These are phyloP conservation scores for Polypterus bichir DNA, from an alignment of 2,113 vertebrate genomes.

Conservation along the genomic window DNA sequence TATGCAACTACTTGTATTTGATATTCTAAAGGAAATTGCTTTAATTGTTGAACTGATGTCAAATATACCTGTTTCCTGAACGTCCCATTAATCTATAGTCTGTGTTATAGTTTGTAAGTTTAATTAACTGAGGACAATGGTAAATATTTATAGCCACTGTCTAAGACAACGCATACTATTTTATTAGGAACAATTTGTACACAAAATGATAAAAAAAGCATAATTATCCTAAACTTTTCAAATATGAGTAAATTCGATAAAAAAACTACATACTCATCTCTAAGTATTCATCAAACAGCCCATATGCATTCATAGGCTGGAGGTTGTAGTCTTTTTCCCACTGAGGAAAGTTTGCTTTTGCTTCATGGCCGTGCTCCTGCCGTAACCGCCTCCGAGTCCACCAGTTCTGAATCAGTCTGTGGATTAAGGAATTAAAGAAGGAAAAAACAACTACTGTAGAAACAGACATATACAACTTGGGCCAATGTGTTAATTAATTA, in stretches of 20 bases:
- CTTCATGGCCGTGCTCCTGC: slow-evolving; percentile 57
- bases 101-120: too few species aligned
- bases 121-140: too few species aligned
- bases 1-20: too few species aligned
- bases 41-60: too few species aligned
- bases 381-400: slow-evolving; percentile 74
- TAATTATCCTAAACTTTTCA: not conserved
- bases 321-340: slow-evolving; percentile 92
- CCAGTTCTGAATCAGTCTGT: slow-evolving; percentile 80
- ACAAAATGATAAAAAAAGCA: not conserved
- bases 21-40: too few species aligned
- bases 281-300: slow-evolving; percentile 90
- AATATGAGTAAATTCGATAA: not conserved
- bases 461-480: too few species aligned
- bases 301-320: slow-evolving; percentile 83
- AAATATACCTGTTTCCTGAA: too few species aligned
- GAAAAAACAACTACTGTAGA: too few species aligned
- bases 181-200: not conserved
- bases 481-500: too few species aligned
- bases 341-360: slow-evolving; percentile 62
- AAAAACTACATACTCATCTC: slow-evolving; percentile 77
- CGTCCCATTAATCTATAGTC: too few species aligned
- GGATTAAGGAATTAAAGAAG: not conserved
- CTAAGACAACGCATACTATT: too few species aligned
- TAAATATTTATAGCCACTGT: too few species aligned